Conservation (phyloP, 2,888 invertebrate genomes). For the Pteria penguin region DNA sequence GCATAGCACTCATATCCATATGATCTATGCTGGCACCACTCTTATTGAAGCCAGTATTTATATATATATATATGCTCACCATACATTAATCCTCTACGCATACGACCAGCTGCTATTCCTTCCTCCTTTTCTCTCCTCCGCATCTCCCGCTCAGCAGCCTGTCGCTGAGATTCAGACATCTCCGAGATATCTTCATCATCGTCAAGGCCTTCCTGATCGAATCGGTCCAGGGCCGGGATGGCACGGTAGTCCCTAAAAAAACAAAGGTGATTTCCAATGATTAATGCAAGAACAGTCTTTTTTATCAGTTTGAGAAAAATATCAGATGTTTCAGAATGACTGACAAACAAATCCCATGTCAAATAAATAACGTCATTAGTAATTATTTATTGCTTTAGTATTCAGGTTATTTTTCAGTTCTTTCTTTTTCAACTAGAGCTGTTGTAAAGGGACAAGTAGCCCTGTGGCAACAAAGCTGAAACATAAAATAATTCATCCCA, state of each 20-base stretch:
- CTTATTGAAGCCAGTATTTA: neutral
- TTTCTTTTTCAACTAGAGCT: too few species aligned
- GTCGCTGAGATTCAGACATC: slow-evolving; percentile 91
- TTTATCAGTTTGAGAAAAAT: too few species aligned
- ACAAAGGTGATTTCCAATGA: too few species aligned
- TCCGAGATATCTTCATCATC: slow-evolving; percentile 89
- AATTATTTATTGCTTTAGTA: neutral
- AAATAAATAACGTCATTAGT: neutral
- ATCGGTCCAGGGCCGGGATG: slow-evolving; percentile 96
- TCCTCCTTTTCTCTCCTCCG: slow-evolving; percentile 87
- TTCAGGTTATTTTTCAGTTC: too few species aligned
- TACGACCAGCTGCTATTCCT: slow-evolving; percentile 81
- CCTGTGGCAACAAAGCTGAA: too few species aligned
- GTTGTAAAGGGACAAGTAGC: too few species aligned
- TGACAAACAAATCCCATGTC: too few species aligned
- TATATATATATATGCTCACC: too few species aligned
- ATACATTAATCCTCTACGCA: slow-evolving; percentile 92
- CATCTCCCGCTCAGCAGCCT: slow-evolving; percentile 94
- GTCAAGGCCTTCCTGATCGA: slow-evolving; percentile 92
- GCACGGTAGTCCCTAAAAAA: slow-evolving; percentile 93
- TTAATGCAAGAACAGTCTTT: too few species aligned
- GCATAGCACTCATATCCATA: too few species aligned
- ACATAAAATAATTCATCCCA: too few species aligned
- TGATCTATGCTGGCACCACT: too few species aligned
- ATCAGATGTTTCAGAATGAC: neutral